These are phyloP conservation scores for Megaceryle alcyon DNA, from an alignment of 2,797 vertebrate species.

Conservation along the genomic window DNA sequence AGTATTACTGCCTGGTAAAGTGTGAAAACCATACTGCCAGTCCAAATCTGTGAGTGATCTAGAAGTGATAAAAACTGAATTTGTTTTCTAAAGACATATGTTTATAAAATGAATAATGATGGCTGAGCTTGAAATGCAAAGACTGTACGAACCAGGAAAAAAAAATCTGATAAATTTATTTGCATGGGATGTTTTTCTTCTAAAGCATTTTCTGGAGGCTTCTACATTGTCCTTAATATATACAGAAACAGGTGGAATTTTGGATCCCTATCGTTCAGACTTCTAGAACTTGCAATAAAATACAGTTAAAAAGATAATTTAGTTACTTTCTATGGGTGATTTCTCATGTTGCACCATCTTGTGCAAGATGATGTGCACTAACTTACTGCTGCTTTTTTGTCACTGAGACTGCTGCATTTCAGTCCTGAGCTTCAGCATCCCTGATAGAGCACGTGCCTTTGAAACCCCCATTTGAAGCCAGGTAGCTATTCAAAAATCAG, in stretches of 20 bases:
- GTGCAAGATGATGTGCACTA: background rate
- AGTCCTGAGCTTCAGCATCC: background rate
- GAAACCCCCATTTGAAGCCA: background rate
- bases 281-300: background rate
- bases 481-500: background rate
- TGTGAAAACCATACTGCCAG: background rate
- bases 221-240: background rate
- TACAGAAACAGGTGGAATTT: background rate
- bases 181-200: background rate
- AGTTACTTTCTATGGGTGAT: background rate
- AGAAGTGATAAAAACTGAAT: background rate
- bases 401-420: background rate
- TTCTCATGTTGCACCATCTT: background rate
- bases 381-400: background rate
- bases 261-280: background rate
- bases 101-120: background rate
- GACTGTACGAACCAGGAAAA: background rate
- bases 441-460: fast-evolving
- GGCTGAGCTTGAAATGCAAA: background rate
- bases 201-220: background rate
- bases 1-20: background rate
- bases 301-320: background rate
- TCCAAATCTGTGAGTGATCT: background rate
- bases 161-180: background rate
- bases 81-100: fast-evolving